Evolutionary conservation across 2,113 vertebrate genomes (phyloP).

Genomic region (Synodontis membranacea): DNA sequence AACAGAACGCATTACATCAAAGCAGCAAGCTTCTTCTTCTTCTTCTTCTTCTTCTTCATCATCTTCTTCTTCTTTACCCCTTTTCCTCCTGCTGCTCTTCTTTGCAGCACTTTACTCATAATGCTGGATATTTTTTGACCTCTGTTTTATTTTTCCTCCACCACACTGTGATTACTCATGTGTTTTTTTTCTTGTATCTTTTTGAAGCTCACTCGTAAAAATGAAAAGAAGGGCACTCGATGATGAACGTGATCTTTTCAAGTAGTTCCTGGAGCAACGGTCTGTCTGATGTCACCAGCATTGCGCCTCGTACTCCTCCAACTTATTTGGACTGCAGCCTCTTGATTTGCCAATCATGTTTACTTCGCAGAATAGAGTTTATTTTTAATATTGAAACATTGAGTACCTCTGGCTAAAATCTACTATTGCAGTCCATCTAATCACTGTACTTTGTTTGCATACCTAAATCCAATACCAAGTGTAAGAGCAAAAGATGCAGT

Average conservation of each 20-base stretch:
- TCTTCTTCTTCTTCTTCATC: background rate
- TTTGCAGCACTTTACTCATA: background rate
- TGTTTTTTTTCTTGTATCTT: background rate
- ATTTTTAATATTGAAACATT: background rate
- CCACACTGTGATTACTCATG: conserved; percentile 5
- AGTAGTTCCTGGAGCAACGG: background rate
- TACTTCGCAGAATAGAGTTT: background rate
- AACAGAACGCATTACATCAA: conserved; percentile 52
- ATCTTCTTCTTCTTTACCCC: background rate
- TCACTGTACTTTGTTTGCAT: background rate
- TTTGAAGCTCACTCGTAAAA: background rate
- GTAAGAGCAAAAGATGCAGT: background rate
- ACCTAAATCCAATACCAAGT: too few species aligned
- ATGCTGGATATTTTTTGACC: background rate
- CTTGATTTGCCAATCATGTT: background rate
- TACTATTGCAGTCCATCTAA: background rate
- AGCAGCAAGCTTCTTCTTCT: conserved; percentile 39
- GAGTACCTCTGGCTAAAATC: background rate
- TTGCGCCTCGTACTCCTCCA: background rate
- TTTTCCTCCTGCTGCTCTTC: conserved; percentile 28
- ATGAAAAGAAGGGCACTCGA: background rate
- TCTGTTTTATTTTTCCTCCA: background rate
- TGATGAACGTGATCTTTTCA: background rate
- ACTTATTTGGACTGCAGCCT: background rate
- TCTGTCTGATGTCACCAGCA: background rate